Evolutionary conservation across 1,140 invertebrate species (phyloP), one percentile per base, ranked within the genome.

Genomic region (Wasmannia auropunctata): DNA sequence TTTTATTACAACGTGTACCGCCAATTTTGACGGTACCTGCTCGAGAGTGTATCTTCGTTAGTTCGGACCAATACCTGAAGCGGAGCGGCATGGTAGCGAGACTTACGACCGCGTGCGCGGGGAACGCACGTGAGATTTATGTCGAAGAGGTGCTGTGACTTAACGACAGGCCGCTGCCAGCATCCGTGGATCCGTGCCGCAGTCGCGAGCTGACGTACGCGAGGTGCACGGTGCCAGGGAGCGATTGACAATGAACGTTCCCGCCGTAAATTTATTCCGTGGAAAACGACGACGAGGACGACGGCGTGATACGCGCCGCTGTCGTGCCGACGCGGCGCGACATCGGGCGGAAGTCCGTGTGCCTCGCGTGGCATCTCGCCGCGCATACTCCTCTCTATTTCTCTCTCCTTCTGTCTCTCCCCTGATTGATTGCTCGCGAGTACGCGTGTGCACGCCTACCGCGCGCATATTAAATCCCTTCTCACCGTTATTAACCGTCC

Each of bases 381-480:
- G 46, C 70, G 70, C 62, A 22, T 19, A 40, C 31, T 63, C 56
- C n/a, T 58, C 22, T 25, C 54, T 56, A 0, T 25, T 10, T 58
- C 54, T 58, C 22, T 58, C 56, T 28, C 31, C n/a, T n/a, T 49
- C 69, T 40, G 34, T 40, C 40, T 28, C 49, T 22, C 34, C 62
- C 60, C 75, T 90, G 90, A 90, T 91, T 90, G 88, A 90, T 90
- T 28, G 90, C 86, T 79, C 88, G n/a, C n/a, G 80, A 62, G 63
- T 88, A 69, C 58, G 85, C 77, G 74, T 46, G 69, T 65, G 80
- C 84, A 85, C 77, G 34, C 69, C 72, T 74, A 86, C 72, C 85
- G 76, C 67, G 62, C 80, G 84, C 88, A 83, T 91, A 90, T 91
- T 90, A 91, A 91, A 87, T 88, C 77, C 65, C 90, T 83, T 88